Conservation (phyloP, 2,113 vertebrate species). For the Pongo pygmaeus region DNA sequence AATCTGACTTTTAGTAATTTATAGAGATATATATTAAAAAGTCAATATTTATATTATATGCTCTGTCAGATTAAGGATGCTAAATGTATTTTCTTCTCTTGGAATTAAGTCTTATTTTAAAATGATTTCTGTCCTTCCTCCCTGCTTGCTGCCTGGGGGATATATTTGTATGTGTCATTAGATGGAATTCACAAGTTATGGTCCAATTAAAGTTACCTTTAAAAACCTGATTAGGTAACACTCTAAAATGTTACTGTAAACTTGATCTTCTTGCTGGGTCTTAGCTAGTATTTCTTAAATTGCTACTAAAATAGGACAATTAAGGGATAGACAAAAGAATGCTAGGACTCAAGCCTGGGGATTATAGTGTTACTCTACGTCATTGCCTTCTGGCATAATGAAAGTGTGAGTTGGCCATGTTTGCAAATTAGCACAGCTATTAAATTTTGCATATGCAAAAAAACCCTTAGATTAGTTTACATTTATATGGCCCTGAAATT, state of each 20-base stretch:
- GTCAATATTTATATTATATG: background rate
- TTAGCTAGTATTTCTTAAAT: constrained; percentile 42
- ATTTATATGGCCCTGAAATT: constrained; percentile 19
- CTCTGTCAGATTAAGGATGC: background rate
- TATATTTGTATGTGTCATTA: constrained; percentile 2
- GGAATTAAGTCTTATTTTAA: constrained; percentile 1
- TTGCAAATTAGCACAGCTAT: constrained; percentile 10
- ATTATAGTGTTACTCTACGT: constrained; percentile 38
- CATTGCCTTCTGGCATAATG: constrained; percentile 23
- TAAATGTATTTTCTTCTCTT: constrained; percentile 26
- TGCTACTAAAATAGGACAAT: constrained; percentile 45
- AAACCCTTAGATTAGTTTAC: background rate
- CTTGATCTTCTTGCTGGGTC: constrained; percentile 11
- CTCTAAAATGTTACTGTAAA: constrained; percentile 33
- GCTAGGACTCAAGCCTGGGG: background rate
- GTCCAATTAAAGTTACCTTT: constrained; percentile 19
- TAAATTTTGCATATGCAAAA: constrained; percentile 49
- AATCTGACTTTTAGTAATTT: constrained; percentile 24
- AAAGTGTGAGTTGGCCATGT: constrained; percentile 1
- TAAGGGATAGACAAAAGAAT: constrained; percentile 48
- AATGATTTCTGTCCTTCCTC: background rate
- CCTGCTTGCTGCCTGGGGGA: background rate
- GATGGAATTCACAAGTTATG: constrained; percentile 6
- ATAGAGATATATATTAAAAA: background rate
- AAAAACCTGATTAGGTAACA: background rate